Evolutionary conservation across 64 coral and sea anemone genomes (phyloP).

Genomic region (Stylophora pistillata): DNA sequence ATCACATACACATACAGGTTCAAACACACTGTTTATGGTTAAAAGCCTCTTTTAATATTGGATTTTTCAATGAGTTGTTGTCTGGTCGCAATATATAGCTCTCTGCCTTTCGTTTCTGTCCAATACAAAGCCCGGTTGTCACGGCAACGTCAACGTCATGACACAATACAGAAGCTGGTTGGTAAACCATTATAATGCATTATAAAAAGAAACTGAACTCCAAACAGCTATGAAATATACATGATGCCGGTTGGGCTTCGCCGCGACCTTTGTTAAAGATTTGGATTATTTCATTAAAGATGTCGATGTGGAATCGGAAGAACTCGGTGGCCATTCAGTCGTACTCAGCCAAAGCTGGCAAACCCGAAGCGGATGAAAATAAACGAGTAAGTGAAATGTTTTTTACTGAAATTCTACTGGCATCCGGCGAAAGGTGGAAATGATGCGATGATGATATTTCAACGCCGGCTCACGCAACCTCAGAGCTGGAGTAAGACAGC

Average conservation of each 20-base stretch:
- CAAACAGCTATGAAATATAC: constrained; percentile 60
- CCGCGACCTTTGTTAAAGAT: constrained; percentile 52
- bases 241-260: constrained; percentile 62
- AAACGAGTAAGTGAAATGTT: constrained; percentile 48
- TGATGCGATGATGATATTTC: constrained; percentile 6
- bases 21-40: background rate
- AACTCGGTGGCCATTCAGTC: constrained; percentile 60
- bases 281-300: constrained; percentile 25
- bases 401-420: background rate
- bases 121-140: background rate
- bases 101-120: constrained; percentile 5
- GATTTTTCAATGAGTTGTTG: constrained; percentile 1
- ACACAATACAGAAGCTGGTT: constrained; percentile 39
- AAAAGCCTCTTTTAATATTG: background rate
- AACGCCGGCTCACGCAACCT: constrained; percentile 7
- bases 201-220: constrained; percentile 35
- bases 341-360: constrained; percentile 26
- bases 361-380: constrained; percentile 40
- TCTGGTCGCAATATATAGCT: background rate
- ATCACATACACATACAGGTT: background rate
- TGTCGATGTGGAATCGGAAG: constrained; percentile 82
- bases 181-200: constrained; percentile 30
- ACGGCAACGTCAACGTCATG: constrained; percentile 26
- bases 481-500: background rate
- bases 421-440: constrained; percentile 7